A percentile compares a stretch with the other conserved stretches of the same genome.
Evolutionary conservation across 2,888 invertebrate genomes (phyloP).

Genomic region (Xanthia togata): DNA sequence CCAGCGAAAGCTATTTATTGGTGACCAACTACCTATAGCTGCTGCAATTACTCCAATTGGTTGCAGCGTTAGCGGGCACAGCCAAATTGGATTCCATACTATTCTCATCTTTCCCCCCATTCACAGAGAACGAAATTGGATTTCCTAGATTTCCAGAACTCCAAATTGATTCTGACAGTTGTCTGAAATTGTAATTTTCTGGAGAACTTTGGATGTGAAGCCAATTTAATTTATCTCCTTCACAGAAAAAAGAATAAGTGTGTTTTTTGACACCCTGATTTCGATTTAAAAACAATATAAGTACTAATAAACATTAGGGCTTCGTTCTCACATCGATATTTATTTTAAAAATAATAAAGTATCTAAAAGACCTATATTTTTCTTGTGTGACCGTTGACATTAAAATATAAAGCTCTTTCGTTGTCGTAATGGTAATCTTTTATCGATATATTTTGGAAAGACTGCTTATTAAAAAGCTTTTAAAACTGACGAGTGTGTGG

Average conservation of each 20-base stretch:
- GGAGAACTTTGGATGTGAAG: not conserved
- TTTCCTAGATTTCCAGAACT: constrained; percentile 11
- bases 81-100: constrained; percentile 27
- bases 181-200: constrained; percentile 7
- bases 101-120: not conserved
- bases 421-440: constrained; percentile 1
- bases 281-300: constrained; percentile 3
- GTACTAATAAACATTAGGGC: not conserved
- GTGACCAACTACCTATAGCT: not conserved
- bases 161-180: not conserved
- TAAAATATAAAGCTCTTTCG: constrained; percentile 24
- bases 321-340: not conserved
- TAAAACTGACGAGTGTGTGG: constrained; percentile 7
- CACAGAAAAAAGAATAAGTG: too few species aligned
- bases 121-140: constrained; percentile 26
- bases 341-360: constrained; percentile 17
- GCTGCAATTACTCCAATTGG: constrained; percentile 16
- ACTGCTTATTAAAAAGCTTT: constrained; percentile 11
- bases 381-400: constrained; percentile 26
- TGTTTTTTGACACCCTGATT: not conserved
- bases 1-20: not conserved
- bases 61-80: constrained; percentile 6
- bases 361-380: not conserved
- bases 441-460: constrained; percentile 6
- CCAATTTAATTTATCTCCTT: not conserved